Percentiles rank a stretch among this genome's conserved stretches.
Conservation (phyloP, 2,113 vertebrate genomes). For the Malaclemys terrapin region DNA sequence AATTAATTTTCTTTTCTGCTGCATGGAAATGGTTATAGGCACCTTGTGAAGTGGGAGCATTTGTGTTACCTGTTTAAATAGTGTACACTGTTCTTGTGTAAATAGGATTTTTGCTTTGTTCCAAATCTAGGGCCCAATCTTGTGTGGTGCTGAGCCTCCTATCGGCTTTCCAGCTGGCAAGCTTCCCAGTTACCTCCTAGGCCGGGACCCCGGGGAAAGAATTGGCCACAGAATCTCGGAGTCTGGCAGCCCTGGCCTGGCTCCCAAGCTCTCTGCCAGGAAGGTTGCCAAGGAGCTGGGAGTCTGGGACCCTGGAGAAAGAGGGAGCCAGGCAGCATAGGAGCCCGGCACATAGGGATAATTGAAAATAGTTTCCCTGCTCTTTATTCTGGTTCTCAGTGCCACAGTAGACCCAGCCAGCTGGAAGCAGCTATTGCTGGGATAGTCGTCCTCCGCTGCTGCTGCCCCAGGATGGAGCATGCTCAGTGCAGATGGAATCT, state of each 20-base stretch:
- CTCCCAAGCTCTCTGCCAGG: neutral
- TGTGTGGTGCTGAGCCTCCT: neutral
- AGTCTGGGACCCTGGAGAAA: neutral
- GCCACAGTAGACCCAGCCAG: no score
- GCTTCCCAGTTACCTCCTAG: no score
- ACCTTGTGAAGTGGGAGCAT: neutral
- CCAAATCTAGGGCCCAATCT: neutral
- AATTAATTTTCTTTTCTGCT: neutral
- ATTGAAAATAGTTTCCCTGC: neutral
- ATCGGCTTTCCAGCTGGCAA: neutral
- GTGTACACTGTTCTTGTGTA: neutral
- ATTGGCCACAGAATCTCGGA: no score
- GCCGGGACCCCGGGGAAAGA: neutral
- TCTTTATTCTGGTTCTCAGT: neutral
- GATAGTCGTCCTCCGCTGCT: neutral
- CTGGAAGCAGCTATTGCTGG: neutral
- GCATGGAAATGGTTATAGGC: neutral
- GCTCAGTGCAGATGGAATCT: neutral
- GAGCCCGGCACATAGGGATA: no score
- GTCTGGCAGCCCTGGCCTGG: neutral
- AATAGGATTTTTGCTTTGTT: neutral
- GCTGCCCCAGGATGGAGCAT: neutral
- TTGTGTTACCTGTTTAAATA: neutral
- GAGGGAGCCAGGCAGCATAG: neutral
- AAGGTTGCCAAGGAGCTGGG: neutral